A percentile compares a stretch with the other conserved stretches of the same genome.
Conservation (phyloP, 1,140 invertebrate genomes). For the Formica exsecta region DNA sequence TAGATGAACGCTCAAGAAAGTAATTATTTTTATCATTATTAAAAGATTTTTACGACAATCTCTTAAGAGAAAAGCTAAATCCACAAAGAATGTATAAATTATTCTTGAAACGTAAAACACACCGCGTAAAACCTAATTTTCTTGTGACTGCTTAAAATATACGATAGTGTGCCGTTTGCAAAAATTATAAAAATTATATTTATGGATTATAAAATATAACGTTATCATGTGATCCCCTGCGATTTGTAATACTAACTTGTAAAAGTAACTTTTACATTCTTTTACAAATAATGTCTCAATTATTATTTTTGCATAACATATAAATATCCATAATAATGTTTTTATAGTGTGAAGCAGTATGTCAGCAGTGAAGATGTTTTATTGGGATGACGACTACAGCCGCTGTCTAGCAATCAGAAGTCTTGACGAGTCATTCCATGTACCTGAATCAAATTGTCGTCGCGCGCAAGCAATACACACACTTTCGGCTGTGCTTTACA, state of each 20-base stretch:
- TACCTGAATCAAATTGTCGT: too few relatives aligned
- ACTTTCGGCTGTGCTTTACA: too few relatives aligned
- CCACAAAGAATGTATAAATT: background rate
- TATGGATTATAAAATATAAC: background rate
- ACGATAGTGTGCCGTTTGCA: background rate
- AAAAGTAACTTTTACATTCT: too few relatives aligned
- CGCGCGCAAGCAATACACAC: too few relatives aligned
- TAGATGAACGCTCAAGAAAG: background rate
- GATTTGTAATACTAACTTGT: background rate
- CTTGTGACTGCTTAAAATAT: background rate
- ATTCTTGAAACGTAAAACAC: background rate
- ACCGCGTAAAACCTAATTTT: background rate
- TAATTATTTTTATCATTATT: background rate
- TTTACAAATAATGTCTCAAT: too few relatives aligned
- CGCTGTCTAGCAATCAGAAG: too few relatives aligned
- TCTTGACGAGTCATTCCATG: too few relatives aligned
- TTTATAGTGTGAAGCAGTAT: background rate
- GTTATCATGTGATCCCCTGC: background rate
- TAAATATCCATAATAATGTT: slow-evolving; percentile 7
- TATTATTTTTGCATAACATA: too few relatives aligned
- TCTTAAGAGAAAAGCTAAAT: background rate
- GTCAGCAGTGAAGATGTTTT: background rate
- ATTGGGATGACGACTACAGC: too few relatives aligned
- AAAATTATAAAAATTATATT: background rate
- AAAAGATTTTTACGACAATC: background rate